These are phyloP conservation scores for Drosophila pseudotalamancana DNA, from an alignment of 2,888 invertebrate species.

Conservation along the genomic window DNA sequence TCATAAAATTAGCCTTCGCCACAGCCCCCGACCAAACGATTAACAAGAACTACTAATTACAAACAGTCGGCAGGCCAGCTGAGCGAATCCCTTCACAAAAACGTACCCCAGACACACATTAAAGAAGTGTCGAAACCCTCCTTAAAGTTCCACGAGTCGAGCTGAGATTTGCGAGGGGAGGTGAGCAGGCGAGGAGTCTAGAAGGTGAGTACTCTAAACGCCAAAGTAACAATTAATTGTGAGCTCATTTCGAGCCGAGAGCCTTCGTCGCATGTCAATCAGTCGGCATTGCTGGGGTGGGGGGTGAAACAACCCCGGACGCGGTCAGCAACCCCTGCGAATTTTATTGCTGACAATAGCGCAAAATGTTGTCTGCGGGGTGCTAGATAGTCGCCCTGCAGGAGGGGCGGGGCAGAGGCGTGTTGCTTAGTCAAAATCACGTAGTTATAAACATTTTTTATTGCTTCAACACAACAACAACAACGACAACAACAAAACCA, in stretches of 20 bases:
- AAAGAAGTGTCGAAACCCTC: constrained; percentile 51
- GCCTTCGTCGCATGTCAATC: constrained; percentile 70
- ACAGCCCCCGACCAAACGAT: constrained; percentile 38
- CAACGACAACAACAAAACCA: too few relatives aligned
- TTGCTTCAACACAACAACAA: constrained; percentile 36
- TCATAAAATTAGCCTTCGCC: constrained; percentile 58
- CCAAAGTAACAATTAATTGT: constrained; percentile 72
- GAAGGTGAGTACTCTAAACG: constrained; percentile 27
- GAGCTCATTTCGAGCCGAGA: constrained; percentile 61
- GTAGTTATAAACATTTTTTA: constrained; percentile 75
- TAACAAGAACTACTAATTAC: constrained; percentile 71
- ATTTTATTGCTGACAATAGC: constrained; percentile 75
- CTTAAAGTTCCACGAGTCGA: constrained; percentile 36
- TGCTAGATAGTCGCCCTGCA: neutral
- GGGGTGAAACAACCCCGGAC: constrained; percentile 21
- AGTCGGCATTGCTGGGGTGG: constrained; percentile 23
- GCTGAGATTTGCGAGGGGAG: constrained; percentile 38
- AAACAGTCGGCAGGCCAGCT: constrained; percentile 5
- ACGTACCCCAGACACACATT: constrained; percentile 33
- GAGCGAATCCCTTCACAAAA: constrained; percentile 18
- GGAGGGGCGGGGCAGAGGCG: constrained; percentile 41
- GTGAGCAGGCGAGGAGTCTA: neutral
- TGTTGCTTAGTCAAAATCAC: constrained; percentile 77
- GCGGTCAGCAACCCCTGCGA: constrained; percentile 48
- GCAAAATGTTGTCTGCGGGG: constrained; percentile 45